Evolutionary conservation across 2,113 vertebrate genomes (phyloP).

Genomic region (Scomber japonicus): DNA sequence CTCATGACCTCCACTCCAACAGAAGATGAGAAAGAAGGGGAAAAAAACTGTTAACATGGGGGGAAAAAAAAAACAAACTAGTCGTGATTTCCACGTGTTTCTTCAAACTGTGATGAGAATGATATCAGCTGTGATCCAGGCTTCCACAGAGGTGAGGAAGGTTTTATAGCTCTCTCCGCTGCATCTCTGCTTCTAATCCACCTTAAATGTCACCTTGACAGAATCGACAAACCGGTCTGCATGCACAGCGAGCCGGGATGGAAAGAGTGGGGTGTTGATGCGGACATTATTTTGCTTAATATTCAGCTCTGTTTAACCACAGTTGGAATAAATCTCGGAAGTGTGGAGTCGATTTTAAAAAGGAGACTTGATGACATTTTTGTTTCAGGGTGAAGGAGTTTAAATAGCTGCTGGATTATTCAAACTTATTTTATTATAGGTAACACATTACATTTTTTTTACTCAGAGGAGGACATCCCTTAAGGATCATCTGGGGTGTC

Average conservation of each 20-base stretch:
- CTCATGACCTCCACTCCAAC: too few species aligned
- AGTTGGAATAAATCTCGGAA: constrained; percentile 4
- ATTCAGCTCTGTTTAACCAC: neutral
- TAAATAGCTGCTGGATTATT: too few species aligned
- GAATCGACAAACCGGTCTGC: neutral
- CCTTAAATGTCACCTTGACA: constrained; percentile 68
- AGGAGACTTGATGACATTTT: neutral
- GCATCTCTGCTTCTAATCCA: constrained; percentile 28
- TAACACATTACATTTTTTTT: too few species aligned
- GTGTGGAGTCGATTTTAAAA: neutral
- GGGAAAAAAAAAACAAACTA: too few species aligned
- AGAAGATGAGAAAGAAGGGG: too few species aligned
- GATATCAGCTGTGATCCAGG: neutral
- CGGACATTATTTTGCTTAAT: constrained; percentile 3
- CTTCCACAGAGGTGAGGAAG: constrained; percentile 15
- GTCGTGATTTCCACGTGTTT: too few species aligned
- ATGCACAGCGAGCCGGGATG: constrained; percentile 7
- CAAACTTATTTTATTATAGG: too few species aligned
- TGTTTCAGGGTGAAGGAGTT: neutral
- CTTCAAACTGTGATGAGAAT: neutral
- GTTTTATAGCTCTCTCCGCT: neutral
- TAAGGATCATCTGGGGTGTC: neutral
- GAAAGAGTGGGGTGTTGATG: neutral
- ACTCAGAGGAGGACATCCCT: neutral
- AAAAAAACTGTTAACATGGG: too few species aligned